Conservation (phyloP, 2,888 invertebrate genomes). For the Athalia cordata region DNA sequence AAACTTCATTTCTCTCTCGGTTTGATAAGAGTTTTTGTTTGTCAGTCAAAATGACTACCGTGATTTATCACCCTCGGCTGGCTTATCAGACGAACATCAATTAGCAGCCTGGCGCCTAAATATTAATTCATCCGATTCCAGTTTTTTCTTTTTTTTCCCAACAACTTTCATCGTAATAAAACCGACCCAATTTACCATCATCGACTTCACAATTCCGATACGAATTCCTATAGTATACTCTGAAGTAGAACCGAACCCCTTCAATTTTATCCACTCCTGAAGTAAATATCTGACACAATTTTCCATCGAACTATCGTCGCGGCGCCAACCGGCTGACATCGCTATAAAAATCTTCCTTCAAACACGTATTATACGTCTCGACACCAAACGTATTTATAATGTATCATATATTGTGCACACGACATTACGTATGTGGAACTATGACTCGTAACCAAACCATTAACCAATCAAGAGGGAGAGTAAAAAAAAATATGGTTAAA, state of each 20-base stretch:
- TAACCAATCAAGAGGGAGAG: background rate
- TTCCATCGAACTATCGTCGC: too few species aligned
- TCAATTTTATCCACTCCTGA: too few species aligned
- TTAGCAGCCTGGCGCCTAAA: constrained; percentile 56
- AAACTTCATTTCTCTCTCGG: constrained; percentile 38
- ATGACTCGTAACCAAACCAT: constrained; percentile 11
- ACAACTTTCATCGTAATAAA: background rate
- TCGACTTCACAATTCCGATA: background rate
- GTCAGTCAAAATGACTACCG: constrained; percentile 20
- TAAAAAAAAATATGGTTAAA: background rate
- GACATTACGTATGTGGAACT: background rate
- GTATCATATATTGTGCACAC: background rate
- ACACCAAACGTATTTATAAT: background rate
- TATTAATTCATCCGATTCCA: constrained; percentile 44
- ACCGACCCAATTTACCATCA: background rate
- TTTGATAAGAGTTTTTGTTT: constrained; percentile 47
- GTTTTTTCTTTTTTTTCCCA: background rate
- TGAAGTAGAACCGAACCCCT: background rate
- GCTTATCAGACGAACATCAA: constrained; percentile 60
- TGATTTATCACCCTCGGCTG: constrained; percentile 39
- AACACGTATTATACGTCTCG: background rate
- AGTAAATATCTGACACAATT: too few species aligned
- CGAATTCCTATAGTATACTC: background rate
- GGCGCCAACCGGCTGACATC: background rate
- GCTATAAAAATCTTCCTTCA: background rate